These are phyloP conservation scores for Gymnogyps californianus DNA, from an alignment of 2,113 vertebrate species.

Conservation along the genomic window DNA sequence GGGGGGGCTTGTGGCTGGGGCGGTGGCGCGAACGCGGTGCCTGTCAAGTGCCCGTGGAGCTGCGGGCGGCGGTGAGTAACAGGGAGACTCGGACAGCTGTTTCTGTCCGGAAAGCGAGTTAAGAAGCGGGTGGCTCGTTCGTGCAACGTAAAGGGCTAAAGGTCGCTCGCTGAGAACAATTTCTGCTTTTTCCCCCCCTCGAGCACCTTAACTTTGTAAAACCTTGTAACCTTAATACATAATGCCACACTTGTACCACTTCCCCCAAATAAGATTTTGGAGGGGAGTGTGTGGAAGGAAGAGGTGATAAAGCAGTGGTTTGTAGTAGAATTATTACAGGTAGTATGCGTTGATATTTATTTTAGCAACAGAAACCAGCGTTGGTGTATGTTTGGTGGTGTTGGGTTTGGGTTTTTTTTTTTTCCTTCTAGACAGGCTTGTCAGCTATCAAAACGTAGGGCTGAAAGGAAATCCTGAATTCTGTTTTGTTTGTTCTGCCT, in stretches of 20 bases:
- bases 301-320: background rate
- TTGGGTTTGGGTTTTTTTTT: no score
- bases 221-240: no score
- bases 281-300: no score
- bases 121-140: no score
- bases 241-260: rapidly evolving
- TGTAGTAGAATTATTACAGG: no score
- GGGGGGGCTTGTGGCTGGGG: background rate
- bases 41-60: rapidly evolving
- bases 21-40: background rate
- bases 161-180: rapidly evolving
- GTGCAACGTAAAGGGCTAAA: rapidly evolving
- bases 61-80: background rate
- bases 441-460: rapidly evolving
- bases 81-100: background rate
- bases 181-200: background rate
- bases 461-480: background rate
- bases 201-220: no score
- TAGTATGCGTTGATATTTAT: rapidly evolving
- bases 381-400: no score
- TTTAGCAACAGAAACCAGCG: background rate
- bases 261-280: rapidly evolving
- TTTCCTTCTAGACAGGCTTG: no score
- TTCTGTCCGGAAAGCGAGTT: background rate
- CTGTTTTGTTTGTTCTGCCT: background rate